Conservation (phyloP, 2,797 vertebrate genomes). For the Pangasius macronema region DNA sequence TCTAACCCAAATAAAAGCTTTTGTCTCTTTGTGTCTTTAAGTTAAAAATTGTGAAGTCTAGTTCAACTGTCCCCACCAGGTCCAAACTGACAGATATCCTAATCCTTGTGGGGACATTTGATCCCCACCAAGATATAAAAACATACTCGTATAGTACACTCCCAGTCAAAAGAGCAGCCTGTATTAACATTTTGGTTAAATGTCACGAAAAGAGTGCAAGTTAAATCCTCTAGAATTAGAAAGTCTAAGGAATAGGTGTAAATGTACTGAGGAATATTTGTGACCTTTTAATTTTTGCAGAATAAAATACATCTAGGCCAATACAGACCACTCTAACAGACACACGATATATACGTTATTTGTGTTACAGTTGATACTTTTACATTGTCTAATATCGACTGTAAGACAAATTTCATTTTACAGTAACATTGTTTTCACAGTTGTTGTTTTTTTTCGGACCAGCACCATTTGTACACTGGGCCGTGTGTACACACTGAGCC, state of each 20-base stretch:
- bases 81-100: background rate
- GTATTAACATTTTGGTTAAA: background rate
- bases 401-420: background rate
- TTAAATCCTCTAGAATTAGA: background rate
- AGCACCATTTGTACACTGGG: slow-evolving; percentile 49
- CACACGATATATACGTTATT: background rate
- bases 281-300: background rate
- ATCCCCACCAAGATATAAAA: background rate
- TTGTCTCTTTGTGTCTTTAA: background rate
- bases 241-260: background rate
- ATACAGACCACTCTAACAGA: background rate
- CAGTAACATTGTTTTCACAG: background rate
- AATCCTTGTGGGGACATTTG: background rate
- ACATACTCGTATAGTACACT: background rate
- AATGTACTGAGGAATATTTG: background rate
- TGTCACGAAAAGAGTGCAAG: background rate
- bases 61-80: background rate
- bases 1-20: background rate
- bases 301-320: background rate
- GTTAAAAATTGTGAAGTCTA: background rate
- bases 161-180: background rate
- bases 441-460: background rate
- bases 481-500: background rate
- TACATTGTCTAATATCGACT: background rate
- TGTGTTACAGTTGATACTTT: background rate